A percentile compares a stretch with the other conserved stretches of the same genome.
Conservation (phyloP, 2,888 invertebrate genomes). For the Leptarthrus brevirostris region DNA sequence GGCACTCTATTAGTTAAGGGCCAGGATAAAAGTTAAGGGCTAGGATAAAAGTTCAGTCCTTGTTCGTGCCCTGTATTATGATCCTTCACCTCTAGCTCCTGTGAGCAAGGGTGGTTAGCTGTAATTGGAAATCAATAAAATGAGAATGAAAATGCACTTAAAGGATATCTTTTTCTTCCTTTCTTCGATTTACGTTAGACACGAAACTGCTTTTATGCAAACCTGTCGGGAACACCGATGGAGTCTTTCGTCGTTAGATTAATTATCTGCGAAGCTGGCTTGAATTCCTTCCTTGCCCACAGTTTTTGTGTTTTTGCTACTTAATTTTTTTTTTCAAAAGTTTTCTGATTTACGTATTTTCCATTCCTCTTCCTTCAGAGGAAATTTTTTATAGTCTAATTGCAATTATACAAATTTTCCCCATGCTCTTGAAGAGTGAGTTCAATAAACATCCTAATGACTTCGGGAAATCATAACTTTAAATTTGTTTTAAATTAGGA, state of each 20-base stretch:
- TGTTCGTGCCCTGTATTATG: slow-evolving; percentile 10
- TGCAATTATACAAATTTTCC: no score
- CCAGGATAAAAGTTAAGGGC: no score
- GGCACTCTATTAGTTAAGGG: slow-evolving; percentile 17
- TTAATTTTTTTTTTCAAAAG: no score
- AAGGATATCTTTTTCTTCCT: neutral
- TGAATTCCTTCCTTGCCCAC: neutral
- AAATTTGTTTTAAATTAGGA: no score
- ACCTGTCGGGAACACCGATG: slow-evolving; percentile 32
- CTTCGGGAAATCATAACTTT: no score
- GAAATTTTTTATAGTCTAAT: no score
- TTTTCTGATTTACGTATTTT: no score
- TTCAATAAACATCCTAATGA: no score
- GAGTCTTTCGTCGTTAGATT: slow-evolving; percentile 31
- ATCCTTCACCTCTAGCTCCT: neutral
- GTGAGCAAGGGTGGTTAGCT: slow-evolving; percentile 9
- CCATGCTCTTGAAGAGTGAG: no score
- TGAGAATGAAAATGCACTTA: neutral
- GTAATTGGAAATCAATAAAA: slow-evolving; percentile 35
- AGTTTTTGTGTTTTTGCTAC: no score
- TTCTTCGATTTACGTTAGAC: slow-evolving; percentile 20
- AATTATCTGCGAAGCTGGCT: slow-evolving; percentile 30
- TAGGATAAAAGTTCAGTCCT: slow-evolving; percentile 13
- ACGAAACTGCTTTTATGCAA: slow-evolving; percentile 41
- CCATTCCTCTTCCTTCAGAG: no score